Percentiles rank a stretch among this genome's conserved stretches.
Evolutionary conservation across 2,113 vertebrate genomes (phyloP).

Genomic region (Merops nubicus): DNA sequence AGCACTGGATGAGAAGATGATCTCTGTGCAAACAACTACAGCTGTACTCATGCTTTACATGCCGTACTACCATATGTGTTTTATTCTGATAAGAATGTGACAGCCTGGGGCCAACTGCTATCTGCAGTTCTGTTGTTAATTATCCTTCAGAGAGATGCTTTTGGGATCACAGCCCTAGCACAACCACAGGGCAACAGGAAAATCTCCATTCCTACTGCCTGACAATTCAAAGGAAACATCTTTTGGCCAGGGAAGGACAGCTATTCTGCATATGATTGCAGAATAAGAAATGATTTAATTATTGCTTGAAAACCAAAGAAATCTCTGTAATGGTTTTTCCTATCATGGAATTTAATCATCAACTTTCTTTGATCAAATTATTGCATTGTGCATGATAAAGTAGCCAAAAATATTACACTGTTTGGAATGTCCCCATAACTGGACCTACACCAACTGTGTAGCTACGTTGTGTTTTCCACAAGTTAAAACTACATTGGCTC

Average conservation of each 20-base stretch:
- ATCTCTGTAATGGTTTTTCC: background rate
- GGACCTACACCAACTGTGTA: background rate
- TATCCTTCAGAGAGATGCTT: background rate
- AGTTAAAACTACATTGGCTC: background rate
- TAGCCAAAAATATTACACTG: background rate
- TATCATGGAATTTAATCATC: background rate
- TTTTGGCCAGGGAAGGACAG: background rate
- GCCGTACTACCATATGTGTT: background rate
- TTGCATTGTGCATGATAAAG: background rate
- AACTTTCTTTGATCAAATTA: background rate
- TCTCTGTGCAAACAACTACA: background rate
- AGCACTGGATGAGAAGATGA: background rate
- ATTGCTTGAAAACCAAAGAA: background rate
- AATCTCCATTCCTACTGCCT: background rate
- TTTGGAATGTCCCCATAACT: background rate
- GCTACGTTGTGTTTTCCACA: background rate
- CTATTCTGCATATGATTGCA: background rate
- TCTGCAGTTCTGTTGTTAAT: background rate
- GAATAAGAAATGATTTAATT: background rate
- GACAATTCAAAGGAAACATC: background rate
- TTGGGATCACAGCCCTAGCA: background rate
- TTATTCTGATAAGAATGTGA: conserved; percentile 3
- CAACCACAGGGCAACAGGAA: background rate
- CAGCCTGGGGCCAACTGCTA: background rate
- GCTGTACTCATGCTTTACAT: background rate